Base-by-base conservation (phyloP, 2,113 vertebrate genomes). In the Mormoops blainvillei region DNA sequence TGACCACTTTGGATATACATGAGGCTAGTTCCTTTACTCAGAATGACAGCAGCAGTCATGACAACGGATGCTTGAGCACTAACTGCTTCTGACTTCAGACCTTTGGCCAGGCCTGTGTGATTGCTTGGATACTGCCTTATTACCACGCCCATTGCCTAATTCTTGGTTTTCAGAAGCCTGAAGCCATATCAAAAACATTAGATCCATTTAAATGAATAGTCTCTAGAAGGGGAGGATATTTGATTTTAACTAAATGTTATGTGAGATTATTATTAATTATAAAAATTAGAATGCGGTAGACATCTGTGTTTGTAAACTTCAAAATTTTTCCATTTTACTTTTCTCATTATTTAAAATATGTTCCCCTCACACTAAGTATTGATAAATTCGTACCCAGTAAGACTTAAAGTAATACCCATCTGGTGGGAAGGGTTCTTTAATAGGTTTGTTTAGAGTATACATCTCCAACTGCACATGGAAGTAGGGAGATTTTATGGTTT, bases 341-440 rank as follows among this genome's bases (percentile, higher is more conserved):
- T 94, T 68, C 61, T 89, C 19, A 36, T 89, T 90, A 71, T 87
- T 65, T 87, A 89, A 87, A 89, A 61, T 80, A 74, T 94, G 85
- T 87, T 82, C 10, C 20, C 50, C 20, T 90, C 22, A 94, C 38
- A 56, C 3, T 87, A 71, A 77, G 5, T 85, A 82, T 77, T 78
- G 71, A 50, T 97, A 83, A 83, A 68, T 96, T 71, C 90, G 33
- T 90, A 45, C 38, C n/a, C 50, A 86, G 22, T 89, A 89, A 43
- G 71, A 78, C 52, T 82, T 95, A 43, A 91, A 89, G 68, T 24
- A 90, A 81, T 76, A 88, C 63, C 48, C 48, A 56, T 61, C 65
- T 85, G 76, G 45, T 80, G 3, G 31, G 63, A 91, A 89, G 77
- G 31, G 38, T 77, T 94, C n/a, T 56, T 88, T 41, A 77, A 83